Evolutionary conservation across 2,888 invertebrate genomes (phyloP), one percentile per base, ranked within the genome.

Genomic region (Ditula angustiorana): DNA sequence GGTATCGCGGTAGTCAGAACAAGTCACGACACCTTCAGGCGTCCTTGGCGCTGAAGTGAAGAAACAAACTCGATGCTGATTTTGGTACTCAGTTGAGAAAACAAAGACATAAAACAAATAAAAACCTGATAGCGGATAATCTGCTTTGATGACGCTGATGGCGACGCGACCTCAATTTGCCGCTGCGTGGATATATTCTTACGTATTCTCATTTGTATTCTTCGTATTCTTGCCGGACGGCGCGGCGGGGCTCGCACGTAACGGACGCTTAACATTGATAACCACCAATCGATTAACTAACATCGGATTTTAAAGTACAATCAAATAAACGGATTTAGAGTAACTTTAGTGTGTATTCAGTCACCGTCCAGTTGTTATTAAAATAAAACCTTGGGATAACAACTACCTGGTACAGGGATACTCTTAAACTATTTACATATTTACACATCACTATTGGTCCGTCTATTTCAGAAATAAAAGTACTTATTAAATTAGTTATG

Each of bases 381-480:
- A 56, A 67, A 60, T 26, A 46, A 35, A 33, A 46, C 41, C 8
- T 57, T 46, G 76, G 75, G 76, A 80, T 73, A 68, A 76, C 81
- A 37, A 7, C 35, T 88, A 87, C 87, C 86, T 86, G 86, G 86
- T 81, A 83, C 79, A 41, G 19, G 84, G 83, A 83, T 81, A 83
- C 73, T 67, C 83, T 87, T 85, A 80, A 28, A 69, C 69, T 90
- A 90, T 92, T 79, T 90, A 92, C 91, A 92, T 90, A 91, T 91
- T 76, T 91, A 92, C 92, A 92, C 77, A 82, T n/a, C 80, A 79
- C 90, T 88, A 86, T 92, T 92, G 92, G 92, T 92, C 92, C 92
- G 80, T 89, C 91, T 92, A 92, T 87, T 75, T 84, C 80, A 78
- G 77, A 83, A 88, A 85, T 69, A 65, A 79, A 82, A 41, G 41